Evolutionary conservation across 2,797 vertebrate species (phyloP).

Genomic region (Spondyliosoma cantharus): DNA sequence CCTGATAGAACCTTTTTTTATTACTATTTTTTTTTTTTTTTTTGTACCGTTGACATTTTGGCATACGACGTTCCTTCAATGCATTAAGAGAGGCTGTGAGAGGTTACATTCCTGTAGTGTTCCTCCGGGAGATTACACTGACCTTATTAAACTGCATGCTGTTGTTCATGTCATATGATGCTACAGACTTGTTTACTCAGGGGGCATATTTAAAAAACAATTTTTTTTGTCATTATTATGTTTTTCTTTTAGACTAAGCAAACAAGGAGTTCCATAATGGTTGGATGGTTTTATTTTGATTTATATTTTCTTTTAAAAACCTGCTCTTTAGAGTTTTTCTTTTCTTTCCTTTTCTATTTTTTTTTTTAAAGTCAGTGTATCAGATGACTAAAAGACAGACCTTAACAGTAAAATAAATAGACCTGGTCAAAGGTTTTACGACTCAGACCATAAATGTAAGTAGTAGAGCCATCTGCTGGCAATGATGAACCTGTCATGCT

Average conservation of each 20-base stretch:
- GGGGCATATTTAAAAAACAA: neutral
- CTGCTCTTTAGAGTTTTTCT: too few species aligned
- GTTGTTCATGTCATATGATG: neutral
- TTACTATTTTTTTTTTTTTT: too few species aligned
- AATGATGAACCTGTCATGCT: constrained; percentile 17
- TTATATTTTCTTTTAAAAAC: too few species aligned
- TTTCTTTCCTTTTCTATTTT: too few species aligned
- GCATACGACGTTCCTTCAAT: constrained; percentile 51
- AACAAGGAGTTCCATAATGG: rapidly evolving
- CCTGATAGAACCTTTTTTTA: neutral
- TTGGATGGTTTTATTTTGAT: neutral
- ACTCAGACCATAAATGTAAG: neutral
- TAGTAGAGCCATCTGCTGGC: constrained; percentile 69
- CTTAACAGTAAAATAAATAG: neutral
- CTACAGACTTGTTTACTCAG: neutral
- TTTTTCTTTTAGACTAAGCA: neutral
- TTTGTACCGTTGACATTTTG: constrained; percentile 57
- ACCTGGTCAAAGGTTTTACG: neutral
- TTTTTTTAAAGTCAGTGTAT: neutral
- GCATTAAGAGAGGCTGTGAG: constrained; percentile 18
- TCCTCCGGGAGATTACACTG: constrained; percentile 27
- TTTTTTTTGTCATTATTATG: neutral
- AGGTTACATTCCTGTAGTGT: constrained; percentile 8
- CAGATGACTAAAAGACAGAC: neutral
- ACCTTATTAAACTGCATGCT: constrained; percentile 30